Evolutionary conservation across 2,113 vertebrate species (phyloP), one percentile per base, ranked within the genome.

Genomic region (Mormyrus iriodes): DNA sequence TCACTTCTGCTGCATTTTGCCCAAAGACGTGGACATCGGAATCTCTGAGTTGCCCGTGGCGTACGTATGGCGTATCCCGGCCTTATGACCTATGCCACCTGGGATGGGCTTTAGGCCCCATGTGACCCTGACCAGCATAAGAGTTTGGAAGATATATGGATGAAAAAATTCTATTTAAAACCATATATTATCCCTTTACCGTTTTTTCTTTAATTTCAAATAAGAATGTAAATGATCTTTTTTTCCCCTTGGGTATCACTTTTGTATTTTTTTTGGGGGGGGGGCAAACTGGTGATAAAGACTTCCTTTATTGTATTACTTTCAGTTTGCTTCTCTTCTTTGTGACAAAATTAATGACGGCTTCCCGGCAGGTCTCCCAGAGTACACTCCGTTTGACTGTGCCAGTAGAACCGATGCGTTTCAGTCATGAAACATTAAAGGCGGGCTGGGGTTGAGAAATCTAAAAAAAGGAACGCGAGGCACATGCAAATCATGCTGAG

Each of bases 401-500:
- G 27, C 35, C 35, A 9, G 49, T 13, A 88, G 82, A 90, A 61
- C 51, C 12, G 46, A 39, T 83, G 53, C 46, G 8, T 85, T 82
- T 88, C n/a, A 31, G 58, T 90, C 19, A 88, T 88, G 35, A 90
- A 90, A 84, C 89, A 82, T 90, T 88, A 84, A 90, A 84, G 49
- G 46, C 79, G 8, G 69, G 79, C 86, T 13, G 31, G 48, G 52
- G 49, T 82, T 55, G 35, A 39, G 52, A 90, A 88, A 84, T 84
- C 58, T 31, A 82, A 55, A 89, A 88, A 51, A 87, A 44, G 7
- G 13, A 49, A 87, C 76, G 49, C 51, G 21, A 44, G 12, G 17
- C 86, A 46, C 88, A 86, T 90, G 73, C n/a, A 85, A 76, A 90
- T 92, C 76, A 90, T 79, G 88, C 85, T 76, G n/a, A 48, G 51